Base-by-base conservation (phyloP, 2,797 vertebrate genomes). In the Microctenopoma lineatum region DNA sequence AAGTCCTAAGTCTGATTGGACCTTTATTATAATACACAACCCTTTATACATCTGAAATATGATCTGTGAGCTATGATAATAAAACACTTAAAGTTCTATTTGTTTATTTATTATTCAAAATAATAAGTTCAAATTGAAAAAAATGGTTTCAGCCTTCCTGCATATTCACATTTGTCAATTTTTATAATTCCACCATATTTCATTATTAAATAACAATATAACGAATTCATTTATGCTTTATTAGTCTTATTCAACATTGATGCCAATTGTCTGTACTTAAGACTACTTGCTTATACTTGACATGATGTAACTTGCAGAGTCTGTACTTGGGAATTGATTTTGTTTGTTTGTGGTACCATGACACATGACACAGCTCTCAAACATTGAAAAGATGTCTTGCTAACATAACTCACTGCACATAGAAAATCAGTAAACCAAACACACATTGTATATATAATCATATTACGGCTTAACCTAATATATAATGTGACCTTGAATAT, bases 401-500 rank as follows among this genome's bases (percentile, higher is more conserved):
- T 34, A 34, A 34, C 32, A 34, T 8, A 63, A 29, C 18, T n/a
- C 6, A 15, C 15, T 48, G 11, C 21, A 57, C 27, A 75, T 55
- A 16, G 46, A 38, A 65, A 53, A 47, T 42, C 47, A 18, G 55
- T 41, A 59, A 56, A 61, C 29, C 60, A 32, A 9, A 63, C 50
- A 39, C 25, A 60, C 45, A 68, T 56, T 77, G 55, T 58, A 36
- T 64, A 56, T n/a, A 50, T 76, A 46, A 57, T 57, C 14, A 66
- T 67, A 54, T 72, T 72, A 60, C 44, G 69, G 53, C 56, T 76
- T 74, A 59, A 64, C 61, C 57, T 79, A 61, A 61, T 77, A 59
- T 60, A 77, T 41, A 34, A 42, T 82, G 50, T 71, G 70, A 76
- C 67, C 69, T 76, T 83, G 61, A 68, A 59, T 80, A 70, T 69